Evolutionary conservation across 35 echinoderm and acorn worm genomes (phyloP), one percentile per base, ranked within the genome.

Genomic region (Eucidaris tribuloides): DNA sequence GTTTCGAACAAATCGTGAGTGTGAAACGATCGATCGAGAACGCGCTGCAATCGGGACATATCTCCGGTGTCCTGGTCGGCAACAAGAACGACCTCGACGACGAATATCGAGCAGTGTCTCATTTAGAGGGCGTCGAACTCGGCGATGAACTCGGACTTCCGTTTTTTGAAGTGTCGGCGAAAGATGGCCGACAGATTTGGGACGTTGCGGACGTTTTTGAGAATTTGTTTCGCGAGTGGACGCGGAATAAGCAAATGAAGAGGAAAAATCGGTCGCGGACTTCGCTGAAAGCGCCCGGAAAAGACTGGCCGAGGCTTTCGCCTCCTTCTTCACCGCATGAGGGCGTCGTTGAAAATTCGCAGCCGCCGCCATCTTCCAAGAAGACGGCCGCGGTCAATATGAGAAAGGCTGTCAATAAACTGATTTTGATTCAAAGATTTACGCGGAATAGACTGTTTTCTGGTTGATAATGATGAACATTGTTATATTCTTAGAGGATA

Each of bases 101-200:
- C 42, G 65, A 82, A 23, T 52, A 77, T 2, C 45, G 88, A 22
- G 59, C 40, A 20, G 85, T 93, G 15, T 45, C 79, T 13, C 63
- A 88, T 44, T 65, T 70, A 0, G 91, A 93, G 45, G 91, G 85
- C 17, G 42, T 31, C 42, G 58, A 62, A 45, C 80, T 93, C 42
- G 91, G 85, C 2, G 71, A 83, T 29, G 50, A 83, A 36, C 54
- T 88, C 29, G 39, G 64, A 6, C 43, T 88, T 14, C 85, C 91
- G 30, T 93, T 88, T 44, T 93, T 42, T 46, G 91, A 93, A 84
- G 82, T 93, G 42, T 93, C 91, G 34, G 91, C 84, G 15, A 88
- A 88, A 57, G 91, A 93, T 62, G 91, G 91, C 2, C 39, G 77
- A 3, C 85, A 93, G 70, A 78, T 93, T 24, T 81, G 79, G 42